These are phyloP conservation scores for Meloe dianella DNA, from an alignment of 2,888 invertebrate species.

Conservation along the genomic window DNA sequence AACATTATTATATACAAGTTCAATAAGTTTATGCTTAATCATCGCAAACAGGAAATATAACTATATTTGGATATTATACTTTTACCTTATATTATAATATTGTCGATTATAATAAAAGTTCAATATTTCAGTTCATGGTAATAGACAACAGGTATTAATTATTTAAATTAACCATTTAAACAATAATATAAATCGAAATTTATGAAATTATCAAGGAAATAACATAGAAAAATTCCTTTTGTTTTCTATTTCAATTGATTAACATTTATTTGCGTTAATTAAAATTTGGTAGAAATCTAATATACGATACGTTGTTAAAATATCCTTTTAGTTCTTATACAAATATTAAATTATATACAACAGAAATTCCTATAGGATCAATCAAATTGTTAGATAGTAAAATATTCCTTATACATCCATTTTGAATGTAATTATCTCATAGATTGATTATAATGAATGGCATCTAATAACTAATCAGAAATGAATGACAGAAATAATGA, in stretches of 20 bases:
- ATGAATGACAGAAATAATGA: slow-evolving; percentile 30
- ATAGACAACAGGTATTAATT: slow-evolving; percentile 15
- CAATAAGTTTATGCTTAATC: slow-evolving; percentile 29
- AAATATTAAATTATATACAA: too few relatives aligned
- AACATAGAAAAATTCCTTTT: slow-evolving; percentile 1
- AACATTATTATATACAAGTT: slow-evolving; percentile 1
- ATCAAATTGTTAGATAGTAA: too few relatives aligned
- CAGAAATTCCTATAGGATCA: too few relatives aligned
- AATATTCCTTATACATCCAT: background rate
- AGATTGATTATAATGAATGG: slow-evolving; percentile 32
- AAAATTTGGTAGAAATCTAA: background rate
- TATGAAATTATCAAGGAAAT: background rate
- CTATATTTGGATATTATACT: slow-evolving; percentile 20
- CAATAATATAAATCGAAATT: background rate
- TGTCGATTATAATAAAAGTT: slow-evolving; percentile 23
- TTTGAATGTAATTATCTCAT: background rate
- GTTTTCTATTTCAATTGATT: background rate
- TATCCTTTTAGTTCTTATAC: too few relatives aligned
- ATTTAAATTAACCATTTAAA: slow-evolving; percentile 15
- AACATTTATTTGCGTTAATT: background rate
- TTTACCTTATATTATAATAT: background rate
- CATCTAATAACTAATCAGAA: slow-evolving; percentile 30
- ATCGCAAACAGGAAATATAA: slow-evolving; percentile 31
- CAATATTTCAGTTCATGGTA: slow-evolving; percentile 21
- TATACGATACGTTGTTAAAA: background rate